These are phyloP conservation scores for Scaptomyza reducta DNA, from an alignment of 2,888 invertebrate genomes.

Conservation along the genomic window DNA sequence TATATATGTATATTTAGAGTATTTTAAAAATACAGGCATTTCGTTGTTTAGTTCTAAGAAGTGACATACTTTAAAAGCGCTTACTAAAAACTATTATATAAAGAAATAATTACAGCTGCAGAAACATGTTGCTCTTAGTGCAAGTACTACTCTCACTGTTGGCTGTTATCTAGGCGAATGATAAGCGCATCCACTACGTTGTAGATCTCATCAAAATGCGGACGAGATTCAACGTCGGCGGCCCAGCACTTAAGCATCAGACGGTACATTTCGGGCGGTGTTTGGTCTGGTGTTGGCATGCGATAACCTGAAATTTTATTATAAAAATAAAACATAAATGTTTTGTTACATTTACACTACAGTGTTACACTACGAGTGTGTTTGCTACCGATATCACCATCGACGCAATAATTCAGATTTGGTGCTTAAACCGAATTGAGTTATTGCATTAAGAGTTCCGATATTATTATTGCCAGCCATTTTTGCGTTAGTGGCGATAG, in stretches of 20 bases:
- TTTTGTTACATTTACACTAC: no score
- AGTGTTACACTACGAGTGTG: no score
- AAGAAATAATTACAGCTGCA: constrained; percentile 30
- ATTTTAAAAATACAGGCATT: constrained; percentile 75
- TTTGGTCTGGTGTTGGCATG: constrained; percentile 95
- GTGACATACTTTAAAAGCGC: constrained; percentile 73
- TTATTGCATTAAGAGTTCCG: no score
- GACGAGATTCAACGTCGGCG: constrained; percentile 95
- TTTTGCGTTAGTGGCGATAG: no score
- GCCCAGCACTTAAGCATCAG: constrained; percentile 97
- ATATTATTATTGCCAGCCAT: no score
- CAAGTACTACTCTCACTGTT: constrained; percentile 46
- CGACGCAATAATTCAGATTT: no score
- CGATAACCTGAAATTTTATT: constrained; percentile 89
- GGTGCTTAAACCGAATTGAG: no score
- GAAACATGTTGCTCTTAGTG: constrained; percentile 6
- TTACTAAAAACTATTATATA: constrained; percentile 49
- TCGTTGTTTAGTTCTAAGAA: constrained; percentile 62
- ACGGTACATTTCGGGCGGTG: constrained; percentile 94
- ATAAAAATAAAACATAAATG: not conserved
- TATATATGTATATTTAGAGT: constrained; percentile 34
- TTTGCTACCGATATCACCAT: no score
- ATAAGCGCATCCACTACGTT: constrained; percentile 89
- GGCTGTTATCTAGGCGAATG: constrained; percentile 82
- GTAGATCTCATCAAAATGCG: constrained; percentile 95